phyloP scores from a whole-genome alignment of 1,140 invertebrate genomes.

The Pentalonia nigronervosa region DNA sequence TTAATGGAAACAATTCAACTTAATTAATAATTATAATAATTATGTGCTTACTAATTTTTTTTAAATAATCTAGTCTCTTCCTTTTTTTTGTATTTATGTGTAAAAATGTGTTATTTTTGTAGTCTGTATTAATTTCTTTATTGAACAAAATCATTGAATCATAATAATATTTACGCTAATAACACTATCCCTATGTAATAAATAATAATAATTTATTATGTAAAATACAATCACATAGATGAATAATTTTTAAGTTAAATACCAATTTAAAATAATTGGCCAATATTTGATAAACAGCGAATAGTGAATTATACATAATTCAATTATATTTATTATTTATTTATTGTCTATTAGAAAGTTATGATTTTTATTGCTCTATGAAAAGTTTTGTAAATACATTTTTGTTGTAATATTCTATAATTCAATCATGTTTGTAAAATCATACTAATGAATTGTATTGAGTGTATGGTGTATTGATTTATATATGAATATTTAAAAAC shows the following conservation, averaged over 20 bases:
- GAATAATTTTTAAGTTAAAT: not conserved
- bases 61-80: constrained; percentile 24
- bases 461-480: not conserved
- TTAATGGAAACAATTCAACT: constrained; percentile 56
- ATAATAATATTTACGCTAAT: constrained; percentile 5
- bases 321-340: too few relatives aligned
- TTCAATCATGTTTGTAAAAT: not conserved
- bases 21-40: constrained; percentile 32
- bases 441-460: not conserved
- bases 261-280: not conserved
- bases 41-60: constrained; percentile 27
- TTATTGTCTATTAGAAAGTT: not conserved
- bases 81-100: constrained; percentile 28
- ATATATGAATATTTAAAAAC: not conserved
- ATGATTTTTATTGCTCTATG: not conserved
- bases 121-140: not conserved
- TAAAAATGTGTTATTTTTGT: not conserved
- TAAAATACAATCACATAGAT: not conserved
- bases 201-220: constrained; percentile 22
- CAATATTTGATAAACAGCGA: not conserved
- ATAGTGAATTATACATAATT: not conserved
- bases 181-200: not conserved
- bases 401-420: not conserved
- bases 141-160: not conserved
- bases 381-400: not conserved